These are phyloP conservation scores for Teinopalpus imperialis DNA, from an alignment of 2,888 invertebrate genomes.

Conservation along the genomic window DNA sequence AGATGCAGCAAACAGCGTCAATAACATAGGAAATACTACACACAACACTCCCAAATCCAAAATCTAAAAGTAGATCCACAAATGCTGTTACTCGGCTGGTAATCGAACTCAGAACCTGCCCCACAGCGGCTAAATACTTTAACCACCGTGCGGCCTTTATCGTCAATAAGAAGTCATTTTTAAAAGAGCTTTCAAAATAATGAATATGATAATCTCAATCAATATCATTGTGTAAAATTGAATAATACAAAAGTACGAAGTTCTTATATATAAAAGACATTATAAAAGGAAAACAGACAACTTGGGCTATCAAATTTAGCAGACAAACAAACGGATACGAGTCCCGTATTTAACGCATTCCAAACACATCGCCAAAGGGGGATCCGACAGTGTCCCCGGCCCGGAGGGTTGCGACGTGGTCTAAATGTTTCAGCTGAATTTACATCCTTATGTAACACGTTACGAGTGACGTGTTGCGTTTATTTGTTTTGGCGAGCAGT, in stretches of 20 bases:
- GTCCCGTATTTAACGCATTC: constrained; percentile 58
- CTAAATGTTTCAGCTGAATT: constrained; percentile 73
- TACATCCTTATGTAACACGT: constrained; percentile 51
- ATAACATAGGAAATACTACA: too few species aligned
- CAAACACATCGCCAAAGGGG: constrained; percentile 50
- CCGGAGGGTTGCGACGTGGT: constrained; percentile 59
- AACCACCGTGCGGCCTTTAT: too few species aligned
- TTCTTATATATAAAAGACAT: background rate
- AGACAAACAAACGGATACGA: constrained; percentile 48
- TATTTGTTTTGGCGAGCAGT: constrained; percentile 29
- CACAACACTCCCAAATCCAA: too few species aligned
- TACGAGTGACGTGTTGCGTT: constrained; percentile 39
- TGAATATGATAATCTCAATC: too few species aligned
- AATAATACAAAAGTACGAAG: background rate
- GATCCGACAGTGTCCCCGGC: constrained; percentile 38
- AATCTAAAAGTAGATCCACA: too few species aligned
- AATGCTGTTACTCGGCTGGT: too few species aligned
- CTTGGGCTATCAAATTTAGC: constrained; percentile 38
- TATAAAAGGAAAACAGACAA: constrained; percentile 32
- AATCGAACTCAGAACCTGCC: too few species aligned
- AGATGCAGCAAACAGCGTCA: too few species aligned
- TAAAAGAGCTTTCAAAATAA: too few species aligned
- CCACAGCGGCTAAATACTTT: too few species aligned
- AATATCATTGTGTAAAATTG: too few species aligned
- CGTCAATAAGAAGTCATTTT: too few species aligned